These are phyloP conservation scores for Itoplectis maculator DNA, from an alignment of 2,888 invertebrate species.

Conservation along the genomic window DNA sequence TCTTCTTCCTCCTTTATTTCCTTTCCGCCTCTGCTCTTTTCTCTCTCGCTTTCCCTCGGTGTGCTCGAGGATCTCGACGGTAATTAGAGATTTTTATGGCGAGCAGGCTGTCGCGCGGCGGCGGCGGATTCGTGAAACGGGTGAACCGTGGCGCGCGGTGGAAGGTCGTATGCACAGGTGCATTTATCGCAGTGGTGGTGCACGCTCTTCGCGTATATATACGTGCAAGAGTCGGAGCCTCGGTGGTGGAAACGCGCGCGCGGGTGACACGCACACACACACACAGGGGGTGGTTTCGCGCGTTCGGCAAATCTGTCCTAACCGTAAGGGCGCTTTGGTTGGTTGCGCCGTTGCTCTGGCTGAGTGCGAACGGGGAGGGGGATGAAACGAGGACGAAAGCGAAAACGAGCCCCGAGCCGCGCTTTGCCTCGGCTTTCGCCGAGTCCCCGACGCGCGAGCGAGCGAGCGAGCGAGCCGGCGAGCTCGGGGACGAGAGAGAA, in stretches of 20 bases:
- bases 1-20: slow-evolving; percentile 27
- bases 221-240: slow-evolving; percentile 8
- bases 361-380: slow-evolving; percentile 34
- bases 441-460: slow-evolving; percentile 60
- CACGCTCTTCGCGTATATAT: background rate
- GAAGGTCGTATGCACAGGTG: background rate
- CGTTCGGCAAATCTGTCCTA: slow-evolving; percentile 70
- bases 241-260: slow-evolving; percentile 38
- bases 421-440: slow-evolving; percentile 59
- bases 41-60: slow-evolving; percentile 32
- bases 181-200: background rate
- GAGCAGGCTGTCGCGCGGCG: slow-evolving; percentile 35
- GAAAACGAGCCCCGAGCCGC: slow-evolving; percentile 54
- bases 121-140: slow-evolving; percentile 23
- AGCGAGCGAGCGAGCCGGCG: slow-evolving; percentile 57
- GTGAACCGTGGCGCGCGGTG: background rate
- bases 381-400: slow-evolving; percentile 55
- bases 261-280: too few species aligned
- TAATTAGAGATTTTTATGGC: slow-evolving; percentile 67
- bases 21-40: slow-evolving; percentile 26
- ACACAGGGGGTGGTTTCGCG: slow-evolving; percentile 66
- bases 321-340: slow-evolving; percentile 55
- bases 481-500: slow-evolving; percentile 71
- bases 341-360: slow-evolving; percentile 41
- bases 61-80: slow-evolving; percentile 54